Base-by-base conservation (phyloP, 2,113 vertebrate genomes). In the Burhinus bistriatus region DNA sequence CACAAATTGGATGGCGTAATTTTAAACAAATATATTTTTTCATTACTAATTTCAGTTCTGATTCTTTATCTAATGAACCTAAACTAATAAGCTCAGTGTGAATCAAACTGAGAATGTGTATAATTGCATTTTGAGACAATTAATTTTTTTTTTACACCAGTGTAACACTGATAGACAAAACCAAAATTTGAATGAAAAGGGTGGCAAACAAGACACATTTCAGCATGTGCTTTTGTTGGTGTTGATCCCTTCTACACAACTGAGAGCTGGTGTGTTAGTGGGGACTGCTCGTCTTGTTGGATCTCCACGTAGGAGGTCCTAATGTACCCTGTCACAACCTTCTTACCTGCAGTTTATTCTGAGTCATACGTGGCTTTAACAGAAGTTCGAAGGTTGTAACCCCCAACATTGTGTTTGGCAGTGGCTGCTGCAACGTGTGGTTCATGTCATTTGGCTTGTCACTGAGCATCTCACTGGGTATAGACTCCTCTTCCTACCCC, bases 251-350 rank as follows among this genome's bases (percentile, higher is more conserved):
- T 58, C 34, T 34, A 15, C 10, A 10, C 1, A 3, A 25, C 36
- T 21, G 45, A 88, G 20, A 69, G 34, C 27, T 68, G 22, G 5
- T 52, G 6, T 58, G 23, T 55, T 47, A 49, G 11, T 1, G 0
- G 26, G 15, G 14, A 51, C 6, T 0, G 2, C 44, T 34, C 0
- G 1, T 11, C 12, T 17, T 64, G 61, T 36, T 54, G n/a, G 15
- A 34, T 54, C 36, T 51, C 11, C 20, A 32, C 34, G 20, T n/a
- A 23, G 29, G 57, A 82, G 44, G 38, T 40, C 26, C n/a, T 93
- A 27, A 32, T 9, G 40, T 55, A 49, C 17, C 1, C 1, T 38
- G 9, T 79, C 34, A 58, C 0, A 0, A 25, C 40, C 16, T 69
- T 64, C 20, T 16, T 45, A n/a, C 65, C 7, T 77, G 30, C 8